These are phyloP conservation scores for Paralichthys olivaceus DNA, from an alignment of 2,113 vertebrate genomes.

Conservation along the genomic window DNA sequence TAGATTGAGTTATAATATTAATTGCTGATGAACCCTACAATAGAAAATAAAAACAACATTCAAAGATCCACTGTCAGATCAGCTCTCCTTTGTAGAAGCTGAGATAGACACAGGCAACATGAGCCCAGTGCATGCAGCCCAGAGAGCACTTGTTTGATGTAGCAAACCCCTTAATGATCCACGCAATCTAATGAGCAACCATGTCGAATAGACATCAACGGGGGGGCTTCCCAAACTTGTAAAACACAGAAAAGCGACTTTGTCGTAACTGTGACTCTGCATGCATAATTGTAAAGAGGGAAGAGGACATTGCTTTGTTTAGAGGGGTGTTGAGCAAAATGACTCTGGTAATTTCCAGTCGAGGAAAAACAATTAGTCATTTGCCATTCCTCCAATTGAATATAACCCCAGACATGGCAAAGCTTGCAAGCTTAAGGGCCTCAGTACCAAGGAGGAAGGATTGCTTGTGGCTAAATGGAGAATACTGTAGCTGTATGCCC, in stretches of 20 bases:
- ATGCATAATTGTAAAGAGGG: slow-evolving; percentile 49
- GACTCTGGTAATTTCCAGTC: slow-evolving; percentile 40
- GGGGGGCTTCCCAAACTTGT: slow-evolving; percentile 53
- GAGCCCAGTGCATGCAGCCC: slow-evolving; percentile 30
- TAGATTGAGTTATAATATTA: not conserved
- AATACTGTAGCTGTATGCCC: slow-evolving; percentile 24
- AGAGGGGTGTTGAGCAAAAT: slow-evolving; percentile 12
- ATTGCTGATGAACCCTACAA: not conserved
- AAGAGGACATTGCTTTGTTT: slow-evolving; percentile 41
- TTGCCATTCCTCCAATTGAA: slow-evolving; percentile 61
- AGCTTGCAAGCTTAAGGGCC: slow-evolving; percentile 34
- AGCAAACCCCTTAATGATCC: slow-evolving; percentile 52
- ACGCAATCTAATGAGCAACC: slow-evolving; percentile 67
- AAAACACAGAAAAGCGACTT: slow-evolving; percentile 54
- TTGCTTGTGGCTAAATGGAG: slow-evolving; percentile 25
- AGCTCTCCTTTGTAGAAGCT: slow-evolving; percentile 24
- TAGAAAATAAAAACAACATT: not conserved
- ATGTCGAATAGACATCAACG: slow-evolving; percentile 49
- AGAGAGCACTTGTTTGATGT: slow-evolving; percentile 61
- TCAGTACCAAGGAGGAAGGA: slow-evolving; percentile 37
- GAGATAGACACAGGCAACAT: slow-evolving; percentile 17
- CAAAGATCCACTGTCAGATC: slow-evolving; percentile 21
- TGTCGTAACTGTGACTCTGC: slow-evolving; percentile 46
- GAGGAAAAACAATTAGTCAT: slow-evolving; percentile 50
- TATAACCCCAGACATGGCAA: slow-evolving; percentile 37